These are phyloP conservation scores for Notoglanidium macrostoma DNA, from an alignment of 2,797 vertebrate species.

Conservation along the genomic window DNA sequence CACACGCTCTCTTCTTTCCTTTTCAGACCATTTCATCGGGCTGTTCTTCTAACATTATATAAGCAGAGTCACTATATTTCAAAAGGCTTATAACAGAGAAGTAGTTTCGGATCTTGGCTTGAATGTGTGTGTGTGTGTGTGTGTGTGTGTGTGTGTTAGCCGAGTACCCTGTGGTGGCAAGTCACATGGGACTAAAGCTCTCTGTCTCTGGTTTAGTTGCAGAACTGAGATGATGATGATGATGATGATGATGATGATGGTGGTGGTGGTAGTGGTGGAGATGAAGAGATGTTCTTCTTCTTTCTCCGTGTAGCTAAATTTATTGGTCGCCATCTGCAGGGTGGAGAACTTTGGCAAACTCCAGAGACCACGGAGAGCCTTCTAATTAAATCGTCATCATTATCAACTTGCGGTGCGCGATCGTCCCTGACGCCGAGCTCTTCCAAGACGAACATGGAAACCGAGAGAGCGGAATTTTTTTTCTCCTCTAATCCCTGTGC, in stretches of 20 bases:
- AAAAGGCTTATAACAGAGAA: slow-evolving; percentile 7
- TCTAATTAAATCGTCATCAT: slow-evolving; percentile 88
- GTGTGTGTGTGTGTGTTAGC: neutral
- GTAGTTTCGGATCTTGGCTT: neutral
- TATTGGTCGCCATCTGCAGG: slow-evolving; percentile 83
- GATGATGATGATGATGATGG: slow-evolving; percentile 66
- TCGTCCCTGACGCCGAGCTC: slow-evolving; percentile 72
- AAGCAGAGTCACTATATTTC: neutral
- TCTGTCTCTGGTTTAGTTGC: slow-evolving; percentile 69
- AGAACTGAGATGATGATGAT: slow-evolving; percentile 56
- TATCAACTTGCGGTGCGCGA: slow-evolving; percentile 81
- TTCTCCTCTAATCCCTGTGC: slow-evolving; percentile 60
- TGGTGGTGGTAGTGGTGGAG: slow-evolving; percentile 34
- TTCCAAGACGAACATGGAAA: slow-evolving; percentile 75
- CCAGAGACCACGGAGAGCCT: slow-evolving; percentile 81
- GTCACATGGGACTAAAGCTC: slow-evolving; percentile 66
- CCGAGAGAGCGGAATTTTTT: slow-evolving; percentile 69
- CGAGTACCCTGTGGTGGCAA: slow-evolving; percentile 54
- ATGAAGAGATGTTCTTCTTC: slow-evolving; percentile 71
- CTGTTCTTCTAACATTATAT: neutral
- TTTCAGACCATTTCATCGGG: neutral
- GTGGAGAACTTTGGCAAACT: slow-evolving; percentile 78
- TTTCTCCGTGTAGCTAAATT: slow-evolving; percentile 78
- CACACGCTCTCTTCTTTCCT: neutral
- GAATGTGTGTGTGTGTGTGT: neutral